phyloP scores from a whole-genome alignment of 2,113 vertebrate species.

The Myrmophylax atrothorax region DNA sequence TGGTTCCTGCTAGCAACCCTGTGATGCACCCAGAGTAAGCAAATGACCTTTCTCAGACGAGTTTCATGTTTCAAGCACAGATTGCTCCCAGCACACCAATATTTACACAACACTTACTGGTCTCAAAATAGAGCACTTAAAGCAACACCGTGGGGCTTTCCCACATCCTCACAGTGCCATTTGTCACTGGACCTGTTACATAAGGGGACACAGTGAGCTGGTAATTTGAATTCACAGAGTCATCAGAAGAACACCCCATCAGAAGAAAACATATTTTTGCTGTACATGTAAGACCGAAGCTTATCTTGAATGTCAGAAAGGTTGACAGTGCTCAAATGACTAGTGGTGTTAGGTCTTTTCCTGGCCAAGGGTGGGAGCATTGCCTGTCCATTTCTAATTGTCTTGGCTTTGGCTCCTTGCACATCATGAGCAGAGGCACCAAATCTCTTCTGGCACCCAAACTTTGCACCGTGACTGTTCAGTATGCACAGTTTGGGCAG shows the following conservation, averaged over 20 bases:
- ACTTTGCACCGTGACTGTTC: background rate
- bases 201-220: background rate
- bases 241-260: background rate
- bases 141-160: background rate
- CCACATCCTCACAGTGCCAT: background rate
- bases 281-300: background rate
- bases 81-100: background rate
- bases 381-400: background rate
- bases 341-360: fast-evolving
- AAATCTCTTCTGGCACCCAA: background rate
- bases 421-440: background rate
- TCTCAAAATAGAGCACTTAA: background rate
- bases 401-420: background rate
- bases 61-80: constrained; percentile 12
- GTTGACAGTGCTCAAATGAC: background rate
- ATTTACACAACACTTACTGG: background rate
- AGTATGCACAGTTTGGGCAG: background rate
- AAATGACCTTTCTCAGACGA: background rate
- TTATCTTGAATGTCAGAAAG: background rate
- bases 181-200: background rate
- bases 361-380: background rate
- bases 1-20: background rate
- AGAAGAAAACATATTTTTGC: background rate
- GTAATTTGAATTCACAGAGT: background rate
- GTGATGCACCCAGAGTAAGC: background rate